Percentiles rank a stretch among this genome's conserved stretches.
Evolutionary conservation across 1,140 invertebrate species (phyloP).

Genomic region (Paramacrobiotus metropolitanus): DNA sequence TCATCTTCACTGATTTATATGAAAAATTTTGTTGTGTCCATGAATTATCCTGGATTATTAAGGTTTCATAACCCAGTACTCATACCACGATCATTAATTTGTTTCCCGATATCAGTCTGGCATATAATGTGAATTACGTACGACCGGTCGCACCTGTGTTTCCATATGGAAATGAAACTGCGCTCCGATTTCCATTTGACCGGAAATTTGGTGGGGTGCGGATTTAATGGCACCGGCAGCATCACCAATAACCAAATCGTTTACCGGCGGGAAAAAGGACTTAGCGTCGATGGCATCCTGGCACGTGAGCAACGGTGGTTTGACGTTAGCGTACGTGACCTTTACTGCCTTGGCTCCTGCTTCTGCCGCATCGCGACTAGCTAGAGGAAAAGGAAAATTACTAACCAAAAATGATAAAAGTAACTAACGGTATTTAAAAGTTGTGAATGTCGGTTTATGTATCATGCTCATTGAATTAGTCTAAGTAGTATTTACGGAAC

Average conservation of each 20-base stretch:
- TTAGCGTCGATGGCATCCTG: conserved; percentile 44
- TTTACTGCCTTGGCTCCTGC: conserved; percentile 44
- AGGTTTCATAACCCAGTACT: no score
- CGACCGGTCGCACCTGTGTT: conserved; percentile 47
- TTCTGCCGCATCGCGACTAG: conserved; percentile 39
- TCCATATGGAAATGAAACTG: conserved; percentile 95
- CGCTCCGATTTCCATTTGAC: conserved; percentile 52
- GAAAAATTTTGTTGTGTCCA: neutral
- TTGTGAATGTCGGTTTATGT: no score
- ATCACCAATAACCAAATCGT: conserved; percentile 34
- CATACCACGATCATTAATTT: neutral
- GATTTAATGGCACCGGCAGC: conserved; percentile 34
- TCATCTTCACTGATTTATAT: neutral
- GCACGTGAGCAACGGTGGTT: conserved; percentile 45
- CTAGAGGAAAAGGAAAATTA: conserved; percentile 10
- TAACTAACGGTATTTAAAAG: no score
- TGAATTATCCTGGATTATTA: neutral
- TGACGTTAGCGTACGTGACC: conserved; percentile 44
- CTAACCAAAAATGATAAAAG: no score
- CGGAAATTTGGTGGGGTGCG: conserved; percentile 39
- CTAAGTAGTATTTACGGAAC: no score
- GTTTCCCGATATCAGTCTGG: no score
- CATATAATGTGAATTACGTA: no score
- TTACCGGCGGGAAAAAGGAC: conserved; percentile 31
- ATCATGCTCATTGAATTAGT: no score